phyloP scores from a whole-genome alignment of 1,140 invertebrate species.

The Kradibia gibbosae region DNA sequence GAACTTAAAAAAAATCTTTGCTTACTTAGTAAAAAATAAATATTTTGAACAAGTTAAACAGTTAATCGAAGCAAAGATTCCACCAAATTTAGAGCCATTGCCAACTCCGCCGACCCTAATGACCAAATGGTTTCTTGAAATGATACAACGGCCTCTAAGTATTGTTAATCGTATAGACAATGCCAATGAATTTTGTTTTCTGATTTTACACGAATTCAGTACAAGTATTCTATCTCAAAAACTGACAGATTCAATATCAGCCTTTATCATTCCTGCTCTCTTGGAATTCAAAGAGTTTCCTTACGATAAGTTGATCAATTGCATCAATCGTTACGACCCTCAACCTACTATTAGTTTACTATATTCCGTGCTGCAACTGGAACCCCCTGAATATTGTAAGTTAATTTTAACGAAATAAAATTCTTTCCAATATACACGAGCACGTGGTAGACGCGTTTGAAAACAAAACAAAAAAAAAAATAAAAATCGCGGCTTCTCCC shows the following conservation, averaged over 20 bases:
- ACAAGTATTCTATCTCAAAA: conserved; percentile 63
- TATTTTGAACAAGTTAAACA: conserved; percentile 84
- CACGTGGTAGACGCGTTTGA: too few relatives aligned
- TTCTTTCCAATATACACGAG: too few relatives aligned
- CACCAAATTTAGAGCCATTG: conserved; percentile 80
- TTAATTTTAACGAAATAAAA: conserved; percentile 44
- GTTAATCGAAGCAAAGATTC: conserved; percentile 81
- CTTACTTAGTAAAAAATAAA: conserved; percentile 67
- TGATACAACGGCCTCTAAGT: conserved; percentile 83
- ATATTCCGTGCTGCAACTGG: conserved; percentile 79
- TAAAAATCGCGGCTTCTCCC: too few relatives aligned
- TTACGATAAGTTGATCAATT: conserved; percentile 70
- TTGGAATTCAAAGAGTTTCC: conserved; percentile 69
- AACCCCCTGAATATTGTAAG: conserved; percentile 78
- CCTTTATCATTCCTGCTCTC: conserved; percentile 72
- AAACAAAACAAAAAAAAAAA: too few relatives aligned
- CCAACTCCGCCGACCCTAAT: conserved; percentile 82
- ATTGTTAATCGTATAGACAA: conserved; percentile 63
- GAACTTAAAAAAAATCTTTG: conserved; percentile 63
- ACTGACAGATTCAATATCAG: conserved; percentile 69
- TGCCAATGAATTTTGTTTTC: conserved; percentile 64
- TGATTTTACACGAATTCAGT: conserved; percentile 63
- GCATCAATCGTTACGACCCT: conserved; percentile 67
- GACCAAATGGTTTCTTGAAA: conserved; percentile 81
- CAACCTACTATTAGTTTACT: conserved; percentile 71